Conservation (phyloP, 2,113 vertebrate genomes). For the Thunnus thynnus region DNA sequence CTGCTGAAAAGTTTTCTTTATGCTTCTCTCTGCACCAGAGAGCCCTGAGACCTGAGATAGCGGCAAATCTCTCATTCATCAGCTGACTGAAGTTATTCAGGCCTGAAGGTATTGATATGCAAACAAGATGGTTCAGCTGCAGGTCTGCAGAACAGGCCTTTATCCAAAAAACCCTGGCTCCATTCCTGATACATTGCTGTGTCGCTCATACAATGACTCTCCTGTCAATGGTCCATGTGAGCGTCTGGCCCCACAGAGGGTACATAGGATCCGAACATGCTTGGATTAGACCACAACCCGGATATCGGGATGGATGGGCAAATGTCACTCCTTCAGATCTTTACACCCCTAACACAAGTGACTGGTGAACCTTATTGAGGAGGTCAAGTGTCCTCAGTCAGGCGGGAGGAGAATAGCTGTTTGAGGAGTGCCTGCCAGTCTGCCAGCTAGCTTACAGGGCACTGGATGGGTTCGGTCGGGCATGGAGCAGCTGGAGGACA, state of each 20-base stretch:
- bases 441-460: constrained; percentile 74
- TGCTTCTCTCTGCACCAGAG: constrained; percentile 71
- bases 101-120: constrained; percentile 88
- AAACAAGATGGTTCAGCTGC: constrained; percentile 82
- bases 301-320: constrained; percentile 67
- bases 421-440: constrained; percentile 81
- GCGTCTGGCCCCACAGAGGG: constrained; percentile 73
- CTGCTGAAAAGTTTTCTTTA: constrained; percentile 80
- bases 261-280: constrained; percentile 79
- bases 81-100: constrained; percentile 90
- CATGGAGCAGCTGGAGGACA: constrained; percentile 31
- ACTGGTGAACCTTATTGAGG: constrained; percentile 83
- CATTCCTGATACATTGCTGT: constrained; percentile 75
- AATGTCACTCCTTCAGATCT: constrained; percentile 72
- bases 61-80: constrained; percentile 89
- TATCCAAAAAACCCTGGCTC: constrained; percentile 78
- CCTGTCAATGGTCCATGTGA: constrained; percentile 75
- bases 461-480: constrained; percentile 5
- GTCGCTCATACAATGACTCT: constrained; percentile 82
- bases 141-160: constrained; percentile 82
- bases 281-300: constrained; percentile 81
- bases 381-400: constrained; percentile 89
- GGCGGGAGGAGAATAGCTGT: constrained; percentile 77
- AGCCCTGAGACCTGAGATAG: constrained; percentile 86
- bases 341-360: constrained; percentile 86